These are phyloP conservation scores for Aphis gossypii DNA, from an alignment of 1,140 invertebrate genomes.

Conservation along the genomic window DNA sequence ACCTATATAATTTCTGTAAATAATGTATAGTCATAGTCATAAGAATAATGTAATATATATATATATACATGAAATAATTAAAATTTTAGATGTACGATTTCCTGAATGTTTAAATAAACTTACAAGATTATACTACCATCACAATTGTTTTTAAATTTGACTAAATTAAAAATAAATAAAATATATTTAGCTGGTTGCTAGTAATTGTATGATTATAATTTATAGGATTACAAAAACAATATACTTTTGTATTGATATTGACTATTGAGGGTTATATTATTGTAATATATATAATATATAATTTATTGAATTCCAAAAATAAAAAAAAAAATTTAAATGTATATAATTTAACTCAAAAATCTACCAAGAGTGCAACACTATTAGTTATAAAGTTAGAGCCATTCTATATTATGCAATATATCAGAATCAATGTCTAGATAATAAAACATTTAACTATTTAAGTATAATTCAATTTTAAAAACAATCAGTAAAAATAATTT, in stretches of 20 bases:
- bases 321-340: neutral
- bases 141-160: neutral
- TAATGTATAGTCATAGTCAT: neutral
- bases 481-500: neutral
- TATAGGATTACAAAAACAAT: neutral
- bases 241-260: neutral
- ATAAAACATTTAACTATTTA: too few species aligned
- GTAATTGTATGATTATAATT: neutral
- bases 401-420: neutral
- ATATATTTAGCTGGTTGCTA: neutral
- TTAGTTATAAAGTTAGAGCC: neutral
- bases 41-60: neutral
- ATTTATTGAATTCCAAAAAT: neutral
- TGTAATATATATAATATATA: neutral
- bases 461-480: too few species aligned
- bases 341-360: neutral
- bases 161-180: neutral
- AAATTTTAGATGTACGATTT: neutral
- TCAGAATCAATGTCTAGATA: neutral
- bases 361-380: neutral
- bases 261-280: neutral
- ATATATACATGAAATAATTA: slow-evolving; percentile 16
- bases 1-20: neutral
- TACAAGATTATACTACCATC: neutral
- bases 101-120: neutral